Conservation (phyloP, 2,113 vertebrate species). For the Tautogolabrus adspersus region DNA sequence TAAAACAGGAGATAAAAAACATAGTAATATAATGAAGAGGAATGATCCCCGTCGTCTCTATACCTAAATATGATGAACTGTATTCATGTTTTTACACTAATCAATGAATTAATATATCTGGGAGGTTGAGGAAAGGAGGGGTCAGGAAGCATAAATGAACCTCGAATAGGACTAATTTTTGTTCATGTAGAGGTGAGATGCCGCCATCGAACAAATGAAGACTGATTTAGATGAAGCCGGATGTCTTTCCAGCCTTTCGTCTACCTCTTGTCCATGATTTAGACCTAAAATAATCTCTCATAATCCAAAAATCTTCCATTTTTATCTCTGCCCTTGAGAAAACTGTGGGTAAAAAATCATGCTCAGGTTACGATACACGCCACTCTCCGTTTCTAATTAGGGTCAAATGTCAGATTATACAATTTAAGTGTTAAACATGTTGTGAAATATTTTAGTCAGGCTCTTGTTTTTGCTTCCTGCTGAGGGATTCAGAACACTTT, state of each 20-base stretch:
- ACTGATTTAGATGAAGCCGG: conserved; percentile 40
- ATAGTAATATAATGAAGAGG: neutral
- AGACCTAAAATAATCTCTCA: conserved; percentile 9
- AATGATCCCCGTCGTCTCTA: neutral
- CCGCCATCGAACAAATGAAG: conserved; percentile 52
- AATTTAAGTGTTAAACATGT: conserved; percentile 15
- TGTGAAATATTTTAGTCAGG: conserved; percentile 12
- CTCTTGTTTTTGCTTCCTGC: conserved; percentile 1
- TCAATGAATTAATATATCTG: neutral
- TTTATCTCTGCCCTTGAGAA: conserved; percentile 13
- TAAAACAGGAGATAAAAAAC: neutral
- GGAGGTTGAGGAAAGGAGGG: neutral
- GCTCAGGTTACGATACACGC: neutral
- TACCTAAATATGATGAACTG: neutral
- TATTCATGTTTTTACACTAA: neutral
- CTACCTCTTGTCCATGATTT: conserved; percentile 10
- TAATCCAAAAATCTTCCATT: conserved; percentile 6
- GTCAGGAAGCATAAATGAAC: conserved; percentile 53
- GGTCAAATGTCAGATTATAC: conserved; percentile 5
- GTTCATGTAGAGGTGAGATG: conserved; percentile 50
- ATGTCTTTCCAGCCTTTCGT: conserved; percentile 35
- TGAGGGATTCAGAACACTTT: neutral
- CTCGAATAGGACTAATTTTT: neutral
- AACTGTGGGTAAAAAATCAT: conserved; percentile 3
- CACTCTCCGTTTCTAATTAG: neutral